A percentile compares a stretch with the other conserved stretches of the same genome.
These are phyloP conservation scores for Dasysyrphus tricinctus DNA, from an alignment of 2,888 invertebrate genomes.

Conservation along the genomic window DNA sequence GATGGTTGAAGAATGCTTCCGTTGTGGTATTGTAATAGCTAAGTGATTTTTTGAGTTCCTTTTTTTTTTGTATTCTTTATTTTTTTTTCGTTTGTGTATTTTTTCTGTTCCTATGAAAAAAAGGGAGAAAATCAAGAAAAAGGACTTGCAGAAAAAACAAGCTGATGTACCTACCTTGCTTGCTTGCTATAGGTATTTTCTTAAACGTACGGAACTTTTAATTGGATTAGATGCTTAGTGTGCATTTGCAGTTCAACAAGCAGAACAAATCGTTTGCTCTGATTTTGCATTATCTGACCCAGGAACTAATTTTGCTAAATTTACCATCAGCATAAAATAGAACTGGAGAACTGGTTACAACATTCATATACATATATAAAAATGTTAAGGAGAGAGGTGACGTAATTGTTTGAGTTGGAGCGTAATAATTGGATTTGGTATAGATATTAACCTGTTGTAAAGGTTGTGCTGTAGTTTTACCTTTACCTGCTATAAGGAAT, in stretches of 20 bases:
- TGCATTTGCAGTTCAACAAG: slow-evolving; percentile 69
- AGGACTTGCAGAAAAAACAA: neutral
- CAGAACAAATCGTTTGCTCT: slow-evolving; percentile 69
- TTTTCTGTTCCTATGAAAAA: neutral
- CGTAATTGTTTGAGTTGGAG: neutral
- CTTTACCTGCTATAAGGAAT: neutral
- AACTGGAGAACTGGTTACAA: neutral
- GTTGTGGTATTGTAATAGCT: slow-evolving; percentile 55
- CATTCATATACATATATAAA: neutral
- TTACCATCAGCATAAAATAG: neutral
- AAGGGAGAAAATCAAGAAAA: slow-evolving; percentile 8
- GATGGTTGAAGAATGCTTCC: slow-evolving; percentile 35
- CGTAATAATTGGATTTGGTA: neutral
- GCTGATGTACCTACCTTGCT: neutral
- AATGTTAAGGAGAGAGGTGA: neutral
- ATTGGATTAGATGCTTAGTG: slow-evolving; percentile 69
- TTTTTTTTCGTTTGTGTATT: neutral
- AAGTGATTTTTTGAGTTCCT: slow-evolving; percentile 64
- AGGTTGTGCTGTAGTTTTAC: neutral
- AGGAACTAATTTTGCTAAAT: slow-evolving; percentile 53
- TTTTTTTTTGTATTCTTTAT: slow-evolving; percentile 15
- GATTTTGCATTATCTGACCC: slow-evolving; percentile 61
- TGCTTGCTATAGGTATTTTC: neutral
- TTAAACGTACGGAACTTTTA: slow-evolving; percentile 41
- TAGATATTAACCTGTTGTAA: neutral